Evolutionary conservation across 2,888 invertebrate species (phyloP), one percentile per base, ranked within the genome.

Genomic region (Tetragonula carbonaria): DNA sequence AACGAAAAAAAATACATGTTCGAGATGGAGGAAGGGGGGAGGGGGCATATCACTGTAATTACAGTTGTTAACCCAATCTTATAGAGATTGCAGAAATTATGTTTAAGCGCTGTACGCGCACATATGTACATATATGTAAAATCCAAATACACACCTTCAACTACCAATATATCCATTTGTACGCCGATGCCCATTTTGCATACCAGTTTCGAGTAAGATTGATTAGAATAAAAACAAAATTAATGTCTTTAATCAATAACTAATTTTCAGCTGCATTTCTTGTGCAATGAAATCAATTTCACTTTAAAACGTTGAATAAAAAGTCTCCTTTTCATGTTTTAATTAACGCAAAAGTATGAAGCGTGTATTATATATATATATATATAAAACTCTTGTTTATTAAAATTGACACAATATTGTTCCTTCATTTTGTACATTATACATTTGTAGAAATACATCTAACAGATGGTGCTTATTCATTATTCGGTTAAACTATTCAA

Each of bases 31-130:
- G 18, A 18, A 62, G 16, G 28, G 0, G 1, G 0, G 11, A 3
- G 0, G 5, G 8, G 16, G 0, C 8, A 6, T 45, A 53, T 53
- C 53, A 21, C 21, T 53, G 21, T 53, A 53, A 53, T 45, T 45
- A 45, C 45, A 8, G 1, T 45, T 45, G 45, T 45, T 23, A 23
- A 18, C n/a, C 18, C 3, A 51, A 4, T 67, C 23, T 2, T 21
- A 45, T 4, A 23, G 5, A 67, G n/a, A 63, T 63, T 66, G 18
- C 21, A 21, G n/a, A 66, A 73, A 57, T 62, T 28, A 50, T 73
- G n/a, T 62, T 65, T 38, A 45, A 59, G 62, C 72, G 82, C 80
- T 80, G 75, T 67, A 62, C 75, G 80, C 75, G 80, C 82, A 62
- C 38, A 23, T 62, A 53, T 53, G 45, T 57, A n/a, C n/a, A 2